Conservation (phyloP, 2,888 invertebrate species). For the Frankliniella fusca region DNA sequence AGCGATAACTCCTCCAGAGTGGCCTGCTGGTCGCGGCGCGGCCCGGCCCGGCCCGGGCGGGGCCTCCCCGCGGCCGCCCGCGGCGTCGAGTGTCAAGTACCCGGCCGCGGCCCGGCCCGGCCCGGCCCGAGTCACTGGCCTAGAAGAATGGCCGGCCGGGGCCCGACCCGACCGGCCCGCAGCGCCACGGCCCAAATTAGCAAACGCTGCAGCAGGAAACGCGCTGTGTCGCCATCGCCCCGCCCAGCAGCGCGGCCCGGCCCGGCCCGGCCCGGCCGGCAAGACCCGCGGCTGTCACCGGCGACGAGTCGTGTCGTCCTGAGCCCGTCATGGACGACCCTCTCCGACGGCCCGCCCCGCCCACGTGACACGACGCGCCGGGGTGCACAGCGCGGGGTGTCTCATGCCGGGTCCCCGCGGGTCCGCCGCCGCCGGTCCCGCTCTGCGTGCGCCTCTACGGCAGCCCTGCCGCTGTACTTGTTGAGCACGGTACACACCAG, state of each 20-base stretch:
- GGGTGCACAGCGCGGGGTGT: no score
- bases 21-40: neutral
- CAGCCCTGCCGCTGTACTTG: neutral
- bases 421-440: no score
- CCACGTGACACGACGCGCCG: no score
- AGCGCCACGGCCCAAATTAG: no score
- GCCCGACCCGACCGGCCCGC: neutral
- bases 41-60: neutral
- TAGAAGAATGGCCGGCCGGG: neutral
- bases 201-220: neutral
- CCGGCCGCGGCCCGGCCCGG: neutral
- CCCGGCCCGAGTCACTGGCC: neutral
- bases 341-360: no score
- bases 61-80: neutral
- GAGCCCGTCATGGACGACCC: no score
- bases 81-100: slow-evolving; percentile 6
- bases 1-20: neutral
- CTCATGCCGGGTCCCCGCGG: no score
- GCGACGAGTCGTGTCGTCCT: no score
- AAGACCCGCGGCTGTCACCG: no score
- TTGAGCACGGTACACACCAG: neutral
- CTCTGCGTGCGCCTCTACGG: neutral
- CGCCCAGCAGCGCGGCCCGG: neutral
- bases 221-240: neutral
- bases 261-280: neutral